Evolutionary conservation across 2,797 vertebrate genomes (phyloP).

Genomic region (Danio albolineatus): DNA sequence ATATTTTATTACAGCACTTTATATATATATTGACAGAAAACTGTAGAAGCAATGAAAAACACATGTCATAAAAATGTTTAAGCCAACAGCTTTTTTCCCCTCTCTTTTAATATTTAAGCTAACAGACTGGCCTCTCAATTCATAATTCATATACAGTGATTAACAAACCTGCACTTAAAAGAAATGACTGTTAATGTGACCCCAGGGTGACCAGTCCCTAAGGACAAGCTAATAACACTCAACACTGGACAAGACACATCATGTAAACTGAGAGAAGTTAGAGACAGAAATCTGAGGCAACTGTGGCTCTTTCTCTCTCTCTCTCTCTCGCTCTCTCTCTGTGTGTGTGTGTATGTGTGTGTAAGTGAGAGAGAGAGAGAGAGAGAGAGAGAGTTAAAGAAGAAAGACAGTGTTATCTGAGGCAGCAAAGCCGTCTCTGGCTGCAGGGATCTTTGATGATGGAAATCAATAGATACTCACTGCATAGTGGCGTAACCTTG

Average conservation of each 20-base stretch:
- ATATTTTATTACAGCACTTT: background rate
- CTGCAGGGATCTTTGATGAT: constrained; percentile 72
- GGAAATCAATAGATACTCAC: constrained; percentile 86
- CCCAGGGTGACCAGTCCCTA: constrained; percentile 32
- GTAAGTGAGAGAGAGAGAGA: constrained; percentile 16
- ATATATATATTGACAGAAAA: background rate
- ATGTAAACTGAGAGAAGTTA: constrained; percentile 50
- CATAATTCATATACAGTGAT: constrained; percentile 31
- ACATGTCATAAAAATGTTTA: background rate
- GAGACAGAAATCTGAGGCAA: constrained; percentile 50
- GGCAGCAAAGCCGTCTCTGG: constrained; percentile 73
- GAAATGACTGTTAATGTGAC: constrained; percentile 47
- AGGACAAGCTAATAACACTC: constrained; percentile 29
- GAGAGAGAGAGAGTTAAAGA: constrained; percentile 67
- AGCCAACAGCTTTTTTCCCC: background rate
- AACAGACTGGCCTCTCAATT: background rate
- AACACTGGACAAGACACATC: constrained; percentile 43
- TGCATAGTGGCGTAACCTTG: constrained; percentile 84
- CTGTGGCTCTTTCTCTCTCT: constrained; percentile 40
- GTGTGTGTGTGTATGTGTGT: no score
- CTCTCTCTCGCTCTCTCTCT: no score
- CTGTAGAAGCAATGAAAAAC: background rate
- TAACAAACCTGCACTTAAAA: constrained; percentile 22
- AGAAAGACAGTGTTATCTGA: constrained; percentile 70
- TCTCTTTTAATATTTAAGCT: background rate